Evolutionary conservation across 37 sponge, comb jelly and placozoan genomes (phyloP).

Genomic region (Geodia barretti): DNA sequence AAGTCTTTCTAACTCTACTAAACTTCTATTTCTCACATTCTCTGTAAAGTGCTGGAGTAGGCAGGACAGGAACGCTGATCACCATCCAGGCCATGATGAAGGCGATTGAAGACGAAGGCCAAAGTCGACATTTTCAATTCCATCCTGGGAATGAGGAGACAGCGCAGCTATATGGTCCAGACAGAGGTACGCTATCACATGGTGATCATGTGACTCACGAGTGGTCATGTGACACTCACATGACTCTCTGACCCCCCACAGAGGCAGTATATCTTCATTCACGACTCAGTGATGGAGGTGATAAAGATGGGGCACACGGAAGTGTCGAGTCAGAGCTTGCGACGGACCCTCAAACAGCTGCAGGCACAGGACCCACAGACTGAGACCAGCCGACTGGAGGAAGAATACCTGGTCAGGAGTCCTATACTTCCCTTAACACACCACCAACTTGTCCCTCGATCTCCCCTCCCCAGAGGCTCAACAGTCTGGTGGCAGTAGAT

Average conservation of each 20-base stretch:
- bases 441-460: background rate
- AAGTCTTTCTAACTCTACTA: no score
- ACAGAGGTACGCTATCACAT: conserved; percentile 91
- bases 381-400: conserved; percentile 17
- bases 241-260: background rate
- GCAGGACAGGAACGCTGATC: conserved; percentile 81
- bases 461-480: conserved; percentile 38
- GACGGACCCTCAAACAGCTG: conserved; percentile 13
- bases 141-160: conserved; percentile 58
- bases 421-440: background rate
- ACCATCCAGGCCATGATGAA: conserved; percentile 60
- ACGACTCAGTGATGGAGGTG: conserved; percentile 69
- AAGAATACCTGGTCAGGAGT: conserved; percentile 24
- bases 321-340: conserved; percentile 33
- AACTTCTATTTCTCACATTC: background rate
- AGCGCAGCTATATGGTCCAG: conserved; percentile 85
- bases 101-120: conserved; percentile 63
- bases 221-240: no score
- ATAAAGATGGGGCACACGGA: conserved; percentile 59
- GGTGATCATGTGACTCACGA: no score
- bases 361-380: conserved; percentile 10
- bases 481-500: conserved; percentile 25
- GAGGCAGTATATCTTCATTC: conserved; percentile 85
- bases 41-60: conserved; percentile 81
- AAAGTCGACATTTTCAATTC: conserved; percentile 77